These are phyloP conservation scores for Chloropsis hardwickii DNA, from an alignment of 2,113 vertebrate species.

Conservation along the genomic window DNA sequence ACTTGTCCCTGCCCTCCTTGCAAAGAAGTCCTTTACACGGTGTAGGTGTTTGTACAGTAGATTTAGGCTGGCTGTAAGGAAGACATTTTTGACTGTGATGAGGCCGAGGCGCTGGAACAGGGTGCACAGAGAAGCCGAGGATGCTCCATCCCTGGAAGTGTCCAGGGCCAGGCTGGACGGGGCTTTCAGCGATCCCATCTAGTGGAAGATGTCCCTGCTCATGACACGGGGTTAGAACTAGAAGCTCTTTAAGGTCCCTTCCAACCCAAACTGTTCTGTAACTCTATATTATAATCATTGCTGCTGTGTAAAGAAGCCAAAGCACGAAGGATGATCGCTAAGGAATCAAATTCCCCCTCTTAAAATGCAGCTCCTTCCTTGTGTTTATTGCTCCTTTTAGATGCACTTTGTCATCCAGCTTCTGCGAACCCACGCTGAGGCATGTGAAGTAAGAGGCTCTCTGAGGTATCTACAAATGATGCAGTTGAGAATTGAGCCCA, in stretches of 20 bases:
- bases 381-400: background rate
- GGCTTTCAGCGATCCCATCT: fast-evolving
- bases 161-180: background rate
- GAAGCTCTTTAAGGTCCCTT: background rate
- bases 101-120: background rate
- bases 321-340: fast-evolving
- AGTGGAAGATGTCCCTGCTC: background rate
- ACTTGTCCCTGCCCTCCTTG: background rate
- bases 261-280: background rate
- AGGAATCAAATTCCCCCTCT: background rate
- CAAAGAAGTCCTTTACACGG: fast-evolving
- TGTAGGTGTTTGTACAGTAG: background rate
- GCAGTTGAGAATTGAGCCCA: background rate
- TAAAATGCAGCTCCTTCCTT: background rate
- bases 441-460: background rate
- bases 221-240: no score
- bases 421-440: background rate
- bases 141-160: background rate
- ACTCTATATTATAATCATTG: background rate
- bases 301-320: background rate
- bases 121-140: background rate
- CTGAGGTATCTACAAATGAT: fast-evolving
- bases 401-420: no score
- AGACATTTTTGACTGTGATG: background rate
- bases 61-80: background rate